Conservation (phyloP, 2,113 vertebrate species). For the Sceloporus tristichus region DNA sequence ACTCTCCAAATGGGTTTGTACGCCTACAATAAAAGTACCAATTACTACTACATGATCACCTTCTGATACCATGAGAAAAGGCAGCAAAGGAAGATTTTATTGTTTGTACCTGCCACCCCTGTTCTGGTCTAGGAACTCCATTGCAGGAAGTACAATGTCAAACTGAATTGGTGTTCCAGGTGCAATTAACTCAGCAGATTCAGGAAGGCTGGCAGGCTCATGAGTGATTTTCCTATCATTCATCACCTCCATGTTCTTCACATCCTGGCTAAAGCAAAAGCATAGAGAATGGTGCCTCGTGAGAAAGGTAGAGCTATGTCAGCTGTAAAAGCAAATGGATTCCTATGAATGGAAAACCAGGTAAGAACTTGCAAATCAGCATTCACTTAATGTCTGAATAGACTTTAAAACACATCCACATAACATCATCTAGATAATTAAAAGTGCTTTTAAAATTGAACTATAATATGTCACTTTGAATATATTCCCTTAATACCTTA, state of each 20-base stretch:
- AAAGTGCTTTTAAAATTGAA: background rate
- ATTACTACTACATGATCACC: background rate
- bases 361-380: background rate
- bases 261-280: conserved; percentile 72
- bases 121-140: conserved; percentile 95
- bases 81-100: background rate
- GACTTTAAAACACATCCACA: background rate
- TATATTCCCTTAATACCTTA: background rate
- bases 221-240: conserved; percentile 67
- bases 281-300: background rate
- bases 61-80: background rate
- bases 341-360: conserved; percentile 13
- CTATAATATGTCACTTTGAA: background rate
- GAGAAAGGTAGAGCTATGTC: background rate
- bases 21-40: conserved; percentile 79
- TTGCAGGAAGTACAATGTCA: conserved; percentile 92
- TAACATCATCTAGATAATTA: background rate
- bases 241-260: conserved; percentile 58
- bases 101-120: conserved; percentile 84
- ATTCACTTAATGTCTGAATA: background rate
- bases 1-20: conserved; percentile 95
- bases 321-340: background rate
- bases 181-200: conserved; percentile 87
- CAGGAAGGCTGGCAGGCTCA: conserved; percentile 68
- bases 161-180: conserved; percentile 98